These are phyloP conservation scores for Mallateleia sp. DNA, from an alignment of 2,888 invertebrate species.

Conservation along the genomic window DNA sequence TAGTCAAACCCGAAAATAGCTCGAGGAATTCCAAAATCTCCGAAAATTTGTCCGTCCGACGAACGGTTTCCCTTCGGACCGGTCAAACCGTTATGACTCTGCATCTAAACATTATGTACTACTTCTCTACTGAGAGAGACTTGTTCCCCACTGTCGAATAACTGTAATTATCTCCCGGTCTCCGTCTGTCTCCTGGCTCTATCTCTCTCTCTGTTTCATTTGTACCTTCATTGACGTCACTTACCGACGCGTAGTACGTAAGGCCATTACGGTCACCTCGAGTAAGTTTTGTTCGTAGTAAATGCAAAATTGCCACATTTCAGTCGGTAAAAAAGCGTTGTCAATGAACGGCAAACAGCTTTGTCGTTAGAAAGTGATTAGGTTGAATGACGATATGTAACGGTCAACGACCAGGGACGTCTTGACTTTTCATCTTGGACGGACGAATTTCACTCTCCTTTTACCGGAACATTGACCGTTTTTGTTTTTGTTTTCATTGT, in stretches of 20 bases:
- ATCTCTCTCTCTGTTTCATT: too few species aligned
- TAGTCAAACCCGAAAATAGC: not conserved
- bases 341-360: constrained; percentile 29
- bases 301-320: constrained; percentile 24
- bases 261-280: constrained; percentile 16
- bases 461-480: too few species aligned
- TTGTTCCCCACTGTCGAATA: constrained; percentile 50
- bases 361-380: constrained; percentile 59
- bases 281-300: constrained; percentile 12
- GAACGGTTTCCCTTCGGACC: constrained; percentile 19
- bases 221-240: too few species aligned
- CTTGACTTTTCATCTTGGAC: not conserved
- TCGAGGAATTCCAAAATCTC: constrained; percentile 16
- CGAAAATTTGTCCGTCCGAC: not conserved
- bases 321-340: constrained; percentile 34
- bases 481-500: too few species aligned
- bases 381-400: constrained; percentile 55
- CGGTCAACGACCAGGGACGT: constrained; percentile 53
- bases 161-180: constrained; percentile 60
- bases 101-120: constrained; percentile 60
- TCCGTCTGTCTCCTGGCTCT: too few species aligned
- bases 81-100: constrained; percentile 65
- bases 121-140: constrained; percentile 39
- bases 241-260: constrained; percentile 9
- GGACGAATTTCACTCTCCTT: not conserved